Evolutionary conservation across 2,888 invertebrate species (phyloP), one percentile per base, ranked within the genome.

Genomic region (Subacronicta megacephala): DNA sequence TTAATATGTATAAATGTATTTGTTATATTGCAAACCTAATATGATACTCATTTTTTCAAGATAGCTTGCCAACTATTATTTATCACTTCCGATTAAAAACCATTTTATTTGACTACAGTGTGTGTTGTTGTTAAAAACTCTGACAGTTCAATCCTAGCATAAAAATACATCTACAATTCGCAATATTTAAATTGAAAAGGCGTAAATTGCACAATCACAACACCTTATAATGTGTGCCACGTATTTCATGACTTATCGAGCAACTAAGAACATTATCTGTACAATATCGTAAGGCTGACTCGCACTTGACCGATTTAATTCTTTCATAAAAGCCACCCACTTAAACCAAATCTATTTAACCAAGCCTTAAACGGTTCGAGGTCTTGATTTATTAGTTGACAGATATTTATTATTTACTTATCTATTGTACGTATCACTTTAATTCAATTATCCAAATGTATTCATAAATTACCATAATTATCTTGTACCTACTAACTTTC

Each of bases 251-350:
- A 44, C n/a, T 49, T 23, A 49, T 17, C 46, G 35, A 20, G 20
- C 44, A 40, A 66, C 42, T 43, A n/a, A n/a, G n/a, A n/a, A 37
- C 29, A 49, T 35, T 43, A n/a, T 37, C 31, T 31, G 4, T 5
- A 31, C n/a, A 12, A 31, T n/a, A 41, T 57, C 57, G 10, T 47
- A 37, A 42, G 44, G 29, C 35, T 57, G 40, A 53, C 43, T 59
- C 49, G 52, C 54, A 62, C 66, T 72, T 72, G 73, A 72, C 57
- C 65, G 59, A 72, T 38, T 66, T 72, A 62, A 60, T 52, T 69
- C 36, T 62, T 50, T 57, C 66, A 49, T 56, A 69, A 65, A 68
- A 58, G 20, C 54, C 57, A 62, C 70, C 66, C 60, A 70, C 73
- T 18, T 54, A n/a, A 37, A 45, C 40, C 42, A 51, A 50, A 57